Conservation (phyloP, 2,888 invertebrate genomes). For the Chrysodeixis includens region DNA sequence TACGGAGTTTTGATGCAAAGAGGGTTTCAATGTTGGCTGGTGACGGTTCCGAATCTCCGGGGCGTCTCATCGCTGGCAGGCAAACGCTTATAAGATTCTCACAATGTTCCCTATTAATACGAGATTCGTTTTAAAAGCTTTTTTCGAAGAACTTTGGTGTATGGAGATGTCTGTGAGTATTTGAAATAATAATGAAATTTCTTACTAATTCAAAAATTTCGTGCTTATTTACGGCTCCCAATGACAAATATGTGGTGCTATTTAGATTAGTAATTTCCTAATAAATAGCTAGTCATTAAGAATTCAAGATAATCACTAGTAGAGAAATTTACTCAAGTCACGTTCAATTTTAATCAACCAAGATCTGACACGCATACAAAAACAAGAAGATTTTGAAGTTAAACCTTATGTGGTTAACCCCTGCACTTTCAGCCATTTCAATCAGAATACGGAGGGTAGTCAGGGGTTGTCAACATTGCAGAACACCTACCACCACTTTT, state of each 20-base stretch:
- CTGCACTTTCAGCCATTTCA: background rate
- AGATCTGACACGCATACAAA: background rate
- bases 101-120: slow-evolving; percentile 11
- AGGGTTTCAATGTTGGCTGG: slow-evolving; percentile 51
- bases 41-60: slow-evolving; percentile 45
- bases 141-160: background rate
- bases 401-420: slow-evolving; percentile 3
- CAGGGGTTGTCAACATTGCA: slow-evolving; percentile 7
- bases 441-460: slow-evolving; percentile 2
- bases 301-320: too few species aligned
- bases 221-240: too few species aligned
- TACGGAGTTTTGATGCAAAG: slow-evolving; percentile 39
- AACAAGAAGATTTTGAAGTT: background rate
- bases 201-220: too few species aligned
- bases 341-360: background rate
- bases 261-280: too few species aligned
- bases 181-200: too few species aligned
- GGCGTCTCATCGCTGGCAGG: slow-evolving; percentile 33
- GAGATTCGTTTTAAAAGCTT: slow-evolving; percentile 15
- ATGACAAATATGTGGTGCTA: too few species aligned
- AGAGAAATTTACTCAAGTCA: too few species aligned
- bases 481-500: too few species aligned
- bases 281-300: too few species aligned
- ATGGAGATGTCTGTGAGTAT: slow-evolving; percentile 17
- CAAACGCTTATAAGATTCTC: slow-evolving; percentile 9